phyloP scores from a whole-genome alignment of 2,797 vertebrate genomes.

The Chelonia mydas region DNA sequence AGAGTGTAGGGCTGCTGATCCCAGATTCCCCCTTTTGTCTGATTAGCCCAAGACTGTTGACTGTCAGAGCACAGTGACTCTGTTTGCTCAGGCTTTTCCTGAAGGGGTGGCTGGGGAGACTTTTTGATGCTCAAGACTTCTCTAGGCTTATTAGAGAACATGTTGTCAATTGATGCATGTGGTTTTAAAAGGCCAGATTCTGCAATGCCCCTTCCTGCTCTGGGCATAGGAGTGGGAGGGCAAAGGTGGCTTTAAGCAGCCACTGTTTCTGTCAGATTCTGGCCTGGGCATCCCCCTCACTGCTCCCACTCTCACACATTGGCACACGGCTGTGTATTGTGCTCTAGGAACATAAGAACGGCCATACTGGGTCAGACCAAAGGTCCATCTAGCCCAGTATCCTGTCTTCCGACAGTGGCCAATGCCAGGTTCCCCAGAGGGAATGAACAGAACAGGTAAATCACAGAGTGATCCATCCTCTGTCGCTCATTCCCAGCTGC shows the following conservation, averaged over 20 bases:
- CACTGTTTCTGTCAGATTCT: neutral
- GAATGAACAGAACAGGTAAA: too few relatives aligned
- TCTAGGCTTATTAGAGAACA: neutral
- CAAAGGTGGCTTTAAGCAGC: neutral
- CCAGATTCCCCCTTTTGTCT: neutral
- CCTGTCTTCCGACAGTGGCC: too few relatives aligned
- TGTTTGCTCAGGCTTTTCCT: neutral
- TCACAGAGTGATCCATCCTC: too few relatives aligned
- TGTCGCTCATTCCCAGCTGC: too few relatives aligned
- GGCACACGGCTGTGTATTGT: neutral
- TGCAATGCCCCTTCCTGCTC: neutral
- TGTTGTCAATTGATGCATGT: conserved; percentile 13
- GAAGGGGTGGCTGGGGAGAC: neutral
- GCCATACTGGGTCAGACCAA: too few relatives aligned
- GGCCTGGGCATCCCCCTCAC: neutral
- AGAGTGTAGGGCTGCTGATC: neutral
- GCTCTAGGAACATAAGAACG: too few relatives aligned
- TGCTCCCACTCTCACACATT: neutral
- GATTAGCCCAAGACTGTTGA: neutral
- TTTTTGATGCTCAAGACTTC: neutral
- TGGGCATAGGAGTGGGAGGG: neutral
- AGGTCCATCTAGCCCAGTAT: too few relatives aligned
- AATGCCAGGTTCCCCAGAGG: too few relatives aligned
- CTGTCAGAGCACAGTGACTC: neutral
- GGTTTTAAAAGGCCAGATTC: neutral